Conservation (phyloP, 2,113 vertebrate species). For the Puntigrus tetrazona region DNA sequence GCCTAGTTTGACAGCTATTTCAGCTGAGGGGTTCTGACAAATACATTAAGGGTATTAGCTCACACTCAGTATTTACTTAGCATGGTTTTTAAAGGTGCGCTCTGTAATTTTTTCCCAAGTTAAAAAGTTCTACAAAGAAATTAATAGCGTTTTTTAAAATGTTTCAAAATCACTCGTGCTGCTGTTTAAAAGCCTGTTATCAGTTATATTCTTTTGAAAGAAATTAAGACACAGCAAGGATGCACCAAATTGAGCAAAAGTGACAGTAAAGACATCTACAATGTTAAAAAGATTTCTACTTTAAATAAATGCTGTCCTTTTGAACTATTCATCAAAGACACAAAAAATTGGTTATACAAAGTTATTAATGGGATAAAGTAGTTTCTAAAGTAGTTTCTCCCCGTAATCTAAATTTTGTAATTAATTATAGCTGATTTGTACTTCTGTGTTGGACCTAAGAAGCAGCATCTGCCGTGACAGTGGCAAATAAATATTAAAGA, state of each 20-base stretch:
- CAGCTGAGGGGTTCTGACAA: constrained; percentile 36
- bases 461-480: too few relatives aligned
- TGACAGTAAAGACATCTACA: background rate
- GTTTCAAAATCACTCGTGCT: background rate
- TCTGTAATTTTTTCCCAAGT: background rate
- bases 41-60: constrained; percentile 30
- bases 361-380: too few relatives aligned
- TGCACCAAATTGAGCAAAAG: background rate
- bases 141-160: background rate
- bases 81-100: background rate
- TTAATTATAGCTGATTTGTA: too few relatives aligned
- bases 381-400: too few relatives aligned
- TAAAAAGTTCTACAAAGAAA: background rate
- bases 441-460: too few relatives aligned
- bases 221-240: background rate
- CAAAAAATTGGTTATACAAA: background rate
- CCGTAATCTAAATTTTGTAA: too few relatives aligned
- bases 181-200: background rate
- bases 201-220: background rate
- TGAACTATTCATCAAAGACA: background rate
- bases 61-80: background rate
- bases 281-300: background rate
- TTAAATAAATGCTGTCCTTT: background rate
- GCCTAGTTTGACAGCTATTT: constrained; percentile 60
- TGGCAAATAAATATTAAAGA: too few relatives aligned